These are phyloP conservation scores for Erpornis zantholeuca DNA, from an alignment of 2,113 vertebrate species.

Conservation along the genomic window DNA sequence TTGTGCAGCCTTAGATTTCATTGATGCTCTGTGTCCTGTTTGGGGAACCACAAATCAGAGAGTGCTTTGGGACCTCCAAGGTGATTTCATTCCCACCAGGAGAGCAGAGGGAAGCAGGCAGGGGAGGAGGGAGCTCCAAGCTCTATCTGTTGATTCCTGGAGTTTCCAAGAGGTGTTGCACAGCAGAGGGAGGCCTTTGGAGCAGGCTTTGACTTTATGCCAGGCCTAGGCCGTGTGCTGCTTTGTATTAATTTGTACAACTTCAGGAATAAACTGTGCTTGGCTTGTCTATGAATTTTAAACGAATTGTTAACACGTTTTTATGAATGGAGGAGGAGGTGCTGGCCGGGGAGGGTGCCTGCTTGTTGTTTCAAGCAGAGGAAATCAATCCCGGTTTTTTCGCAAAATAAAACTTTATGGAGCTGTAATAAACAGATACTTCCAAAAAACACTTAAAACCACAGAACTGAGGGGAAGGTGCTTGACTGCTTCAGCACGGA, in stretches of 20 bases:
- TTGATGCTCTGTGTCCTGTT: rapidly evolving
- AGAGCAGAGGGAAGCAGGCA: background rate
- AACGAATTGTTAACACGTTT: constrained; percentile 67
- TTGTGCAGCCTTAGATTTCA: rapidly evolving
- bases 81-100: background rate
- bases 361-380: constrained; percentile 48
- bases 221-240: constrained; percentile 30
- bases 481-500: background rate
- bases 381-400: constrained; percentile 39
- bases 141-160: background rate
- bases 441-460: constrained; percentile 34
- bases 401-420: constrained; percentile 65
- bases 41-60: background rate
- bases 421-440: constrained; percentile 62
- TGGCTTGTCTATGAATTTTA: constrained; percentile 57
- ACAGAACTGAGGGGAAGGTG: constrained; percentile 28
- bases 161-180: background rate
- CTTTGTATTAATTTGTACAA: constrained; percentile 51
- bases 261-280: constrained; percentile 29
- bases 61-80: too few relatives aligned
- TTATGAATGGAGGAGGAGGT: constrained; percentile 55
- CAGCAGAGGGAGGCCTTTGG: constrained; percentile 32
- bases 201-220: background rate
- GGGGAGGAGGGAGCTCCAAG: background rate
- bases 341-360: constrained; percentile 4